Conservation (phyloP, 2,888 invertebrate species). For the Leptopilina myrica region DNA sequence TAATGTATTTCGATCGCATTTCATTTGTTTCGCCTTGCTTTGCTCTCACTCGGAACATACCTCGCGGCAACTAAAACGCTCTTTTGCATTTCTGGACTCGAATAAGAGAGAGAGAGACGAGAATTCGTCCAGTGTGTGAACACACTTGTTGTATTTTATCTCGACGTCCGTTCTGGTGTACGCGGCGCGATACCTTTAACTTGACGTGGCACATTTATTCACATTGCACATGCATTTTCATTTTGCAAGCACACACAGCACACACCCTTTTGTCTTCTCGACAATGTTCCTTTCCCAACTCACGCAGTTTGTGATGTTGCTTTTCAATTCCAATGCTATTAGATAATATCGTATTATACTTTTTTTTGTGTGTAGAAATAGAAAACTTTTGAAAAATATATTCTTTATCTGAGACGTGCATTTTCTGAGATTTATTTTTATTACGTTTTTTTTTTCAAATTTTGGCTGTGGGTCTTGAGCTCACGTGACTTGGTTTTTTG, state of each 20-base stretch:
- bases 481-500: too few relatives aligned
- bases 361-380: too few relatives aligned
- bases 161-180: conserved; percentile 51
- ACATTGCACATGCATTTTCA: conserved; percentile 27
- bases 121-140: conserved; percentile 51
- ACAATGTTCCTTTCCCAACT: background rate
- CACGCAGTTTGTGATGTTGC: background rate
- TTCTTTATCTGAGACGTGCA: too few relatives aligned
- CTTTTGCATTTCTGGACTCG: conserved; percentile 39
- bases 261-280: conserved; percentile 16
- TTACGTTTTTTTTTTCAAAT: too few relatives aligned
- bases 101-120: conserved; percentile 17
- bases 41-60: conserved; percentile 61
- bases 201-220: conserved; percentile 39
- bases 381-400: too few relatives aligned
- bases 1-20: conserved; percentile 56
- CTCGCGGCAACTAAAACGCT: conserved; percentile 60
- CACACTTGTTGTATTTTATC: conserved; percentile 55
- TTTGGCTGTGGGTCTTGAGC: too few relatives aligned
- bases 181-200: background rate
- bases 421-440: too few relatives aligned
- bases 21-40: conserved; percentile 68
- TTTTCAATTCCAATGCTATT: conserved; percentile 8
- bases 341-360: conserved; percentile 2
- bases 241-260: background rate